phyloP scores from a whole-genome alignment of 37 sponge, comb jelly and placozoan genomes.

The Diacarnus erythraeanus region DNA sequence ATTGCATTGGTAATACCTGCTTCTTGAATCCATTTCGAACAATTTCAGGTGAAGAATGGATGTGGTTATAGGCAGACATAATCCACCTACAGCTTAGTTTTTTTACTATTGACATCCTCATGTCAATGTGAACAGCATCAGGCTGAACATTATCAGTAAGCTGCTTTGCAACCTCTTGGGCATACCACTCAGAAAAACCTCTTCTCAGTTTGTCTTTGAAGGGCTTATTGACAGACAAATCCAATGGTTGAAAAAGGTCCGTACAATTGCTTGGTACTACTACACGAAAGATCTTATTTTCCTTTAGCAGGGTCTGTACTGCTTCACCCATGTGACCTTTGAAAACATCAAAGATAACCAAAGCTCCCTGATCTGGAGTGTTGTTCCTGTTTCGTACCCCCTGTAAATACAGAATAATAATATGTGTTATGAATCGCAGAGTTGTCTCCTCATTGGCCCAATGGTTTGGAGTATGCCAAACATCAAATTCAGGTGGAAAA shows the following conservation, averaged over 20 bases:
- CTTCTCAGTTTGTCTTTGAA: slow-evolving; percentile 33
- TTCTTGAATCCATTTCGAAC: not conserved
- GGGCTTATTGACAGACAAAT: slow-evolving; percentile 47
- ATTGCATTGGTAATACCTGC: not conserved
- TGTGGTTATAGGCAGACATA: slow-evolving; percentile 22
- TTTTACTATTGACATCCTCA: not conserved
- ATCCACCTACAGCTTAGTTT: not conserved
- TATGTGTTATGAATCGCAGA: slow-evolving; percentile 17
- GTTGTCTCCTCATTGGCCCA: slow-evolving; percentile 65
- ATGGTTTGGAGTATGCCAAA: no score
- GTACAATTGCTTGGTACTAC: slow-evolving; percentile 53
- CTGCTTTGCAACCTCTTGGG: slow-evolving; percentile 30
- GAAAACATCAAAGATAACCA: slow-evolving; percentile 55
- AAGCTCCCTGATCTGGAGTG: slow-evolving; percentile 3
- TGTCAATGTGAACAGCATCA: slow-evolving; percentile 7
- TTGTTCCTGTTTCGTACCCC: not conserved
- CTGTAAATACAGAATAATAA: slow-evolving; percentile 43
- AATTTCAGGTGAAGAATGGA: not conserved
- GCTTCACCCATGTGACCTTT: slow-evolving; percentile 19
- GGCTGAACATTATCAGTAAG: not conserved
- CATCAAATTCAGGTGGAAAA: no score
- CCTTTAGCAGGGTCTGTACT: not conserved
- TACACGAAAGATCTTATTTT: slow-evolving; percentile 21
- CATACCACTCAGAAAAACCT: slow-evolving; percentile 53
- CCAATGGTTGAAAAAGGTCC: slow-evolving; percentile 58